Conservation (phyloP, 2,797 vertebrate genomes). For the Notamacropus eugenii region DNA sequence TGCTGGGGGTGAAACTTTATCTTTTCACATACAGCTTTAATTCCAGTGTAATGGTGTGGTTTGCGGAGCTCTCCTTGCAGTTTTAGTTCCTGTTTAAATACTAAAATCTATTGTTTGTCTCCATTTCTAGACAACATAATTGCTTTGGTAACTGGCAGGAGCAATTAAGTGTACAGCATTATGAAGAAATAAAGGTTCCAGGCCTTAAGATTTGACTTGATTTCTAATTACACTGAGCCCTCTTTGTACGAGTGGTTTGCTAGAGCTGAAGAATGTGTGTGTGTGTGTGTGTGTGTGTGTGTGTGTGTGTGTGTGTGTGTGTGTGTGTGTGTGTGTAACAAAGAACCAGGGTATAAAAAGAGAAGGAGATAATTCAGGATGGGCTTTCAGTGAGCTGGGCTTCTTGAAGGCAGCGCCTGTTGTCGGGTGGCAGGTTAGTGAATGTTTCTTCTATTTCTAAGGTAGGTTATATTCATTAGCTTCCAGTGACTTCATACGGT, state of each 20-base stretch:
- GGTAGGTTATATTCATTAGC: neutral
- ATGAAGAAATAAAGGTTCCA: constrained; percentile 75
- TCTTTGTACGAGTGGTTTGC: neutral
- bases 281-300: too few relatives aligned
- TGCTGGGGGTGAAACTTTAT: constrained; percentile 68
- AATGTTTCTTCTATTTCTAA: constrained; percentile 25
- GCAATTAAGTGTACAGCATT: constrained; percentile 76
- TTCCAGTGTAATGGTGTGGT: constrained; percentile 77
- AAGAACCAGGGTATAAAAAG: constrained; percentile 13
- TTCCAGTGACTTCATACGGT: constrained; percentile 18
- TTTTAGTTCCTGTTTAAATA: constrained; percentile 80
- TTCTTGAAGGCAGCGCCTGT: neutral
- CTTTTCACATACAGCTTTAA: constrained; percentile 75
- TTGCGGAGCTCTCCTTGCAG: constrained; percentile 76
- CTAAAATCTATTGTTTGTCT: constrained; percentile 79
- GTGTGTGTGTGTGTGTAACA: fast-evolving
- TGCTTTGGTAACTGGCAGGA: constrained; percentile 77
- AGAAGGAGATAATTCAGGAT: neutral
- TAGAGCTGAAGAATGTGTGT: neutral
- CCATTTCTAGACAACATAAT: constrained; percentile 78
- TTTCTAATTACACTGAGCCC: constrained; percentile 62
- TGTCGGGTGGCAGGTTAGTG: neutral
- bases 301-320: too few relatives aligned
- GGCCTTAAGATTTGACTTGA: constrained; percentile 73
- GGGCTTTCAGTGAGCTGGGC: neutral